Conservation (phyloP, 2,888 invertebrate species). For the Philereme transversata region DNA sequence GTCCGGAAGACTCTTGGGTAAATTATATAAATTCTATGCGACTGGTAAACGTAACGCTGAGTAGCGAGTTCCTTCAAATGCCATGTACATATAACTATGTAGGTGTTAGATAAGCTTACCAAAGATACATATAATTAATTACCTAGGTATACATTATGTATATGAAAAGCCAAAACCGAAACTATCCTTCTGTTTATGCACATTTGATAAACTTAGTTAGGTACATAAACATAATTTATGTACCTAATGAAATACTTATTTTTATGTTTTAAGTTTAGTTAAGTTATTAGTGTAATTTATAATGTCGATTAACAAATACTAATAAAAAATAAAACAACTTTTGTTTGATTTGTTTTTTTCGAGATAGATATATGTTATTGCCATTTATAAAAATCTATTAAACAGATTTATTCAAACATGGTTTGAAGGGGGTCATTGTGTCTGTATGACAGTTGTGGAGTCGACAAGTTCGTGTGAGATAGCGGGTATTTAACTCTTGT, state of each 20-base stretch:
- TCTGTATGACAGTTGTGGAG: too few species aligned
- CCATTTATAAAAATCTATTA: too few species aligned
- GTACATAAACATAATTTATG: conserved; percentile 52
- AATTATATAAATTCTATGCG: too few species aligned
- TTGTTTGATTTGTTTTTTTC: conserved; percentile 15
- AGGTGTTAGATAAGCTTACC: conserved; percentile 18
- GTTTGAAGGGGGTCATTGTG: too few species aligned
- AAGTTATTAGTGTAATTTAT: conserved; percentile 65
- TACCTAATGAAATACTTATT: conserved; percentile 50
- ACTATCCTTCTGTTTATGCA: conserved; percentile 18
- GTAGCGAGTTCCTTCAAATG: conserved; percentile 1
- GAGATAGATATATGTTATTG: too few species aligned
- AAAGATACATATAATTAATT: conserved; percentile 26
- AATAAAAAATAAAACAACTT: conserved; percentile 42
- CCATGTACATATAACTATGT: conserved; percentile 21
- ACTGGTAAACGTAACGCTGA: not conserved
- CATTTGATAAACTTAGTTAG: conserved; percentile 21
- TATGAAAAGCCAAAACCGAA: conserved; percentile 12
- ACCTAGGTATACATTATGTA: conserved; percentile 6
- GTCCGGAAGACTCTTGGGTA: too few species aligned
- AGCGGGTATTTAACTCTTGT: too few species aligned
- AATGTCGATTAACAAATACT: conserved; percentile 56
- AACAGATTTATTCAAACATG: too few species aligned
- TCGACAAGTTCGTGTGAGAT: too few species aligned
- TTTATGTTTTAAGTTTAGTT: conserved; percentile 55